Evolutionary conservation across 2,113 vertebrate species (phyloP), one percentile per base, ranked within the genome.

Genomic region (Corythornis madagascariensis): DNA sequence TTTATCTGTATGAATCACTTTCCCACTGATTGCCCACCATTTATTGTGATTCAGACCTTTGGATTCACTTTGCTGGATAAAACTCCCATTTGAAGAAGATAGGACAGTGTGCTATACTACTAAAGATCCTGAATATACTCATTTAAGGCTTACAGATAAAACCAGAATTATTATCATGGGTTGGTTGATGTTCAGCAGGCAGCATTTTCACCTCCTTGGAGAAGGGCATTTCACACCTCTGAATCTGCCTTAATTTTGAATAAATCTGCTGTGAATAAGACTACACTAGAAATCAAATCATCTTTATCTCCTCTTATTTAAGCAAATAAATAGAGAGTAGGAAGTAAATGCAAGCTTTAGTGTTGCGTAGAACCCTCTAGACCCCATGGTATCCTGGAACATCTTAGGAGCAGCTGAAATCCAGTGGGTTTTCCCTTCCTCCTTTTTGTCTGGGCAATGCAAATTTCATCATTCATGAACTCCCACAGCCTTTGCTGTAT

Each of bases 71-170:
- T 42, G 43, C 60, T 60, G 16, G 13, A 43, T 77, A 59, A 88
- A 90, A 86, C 20, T 80, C 66, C 29, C 0, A 0, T 31, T 25
- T 69, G 47, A 83, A 45, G 48, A 57, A 73, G 29, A 25, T 1
- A 4, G 3, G 15, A 43, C 56, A 40, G 10, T 64, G 28, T 45
- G 33, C 16, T 11, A 9, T 1, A 2, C 18, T 15, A 2, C 4
- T 81, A 19, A 88, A 81, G 11, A 45, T 60, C 24, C 31, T 48
- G 24, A 53, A 78, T 61, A 33, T 16, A 11, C 16, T n/a, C 22
- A 76, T 69, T 42, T 24, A 65, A 73, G 67, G 63, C 5, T 52
- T 53, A n/a, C 6, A 69, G 28, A 15, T 55, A 69, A 82, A 75
- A 2, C 4, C 3, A 9, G n/a, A 38, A 59, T 67, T 52, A 35